Evolutionary conservation across 2,888 invertebrate genomes (phyloP), one percentile per base, ranked within the genome.

Genomic region (Sylvicola cinctus): DNA sequence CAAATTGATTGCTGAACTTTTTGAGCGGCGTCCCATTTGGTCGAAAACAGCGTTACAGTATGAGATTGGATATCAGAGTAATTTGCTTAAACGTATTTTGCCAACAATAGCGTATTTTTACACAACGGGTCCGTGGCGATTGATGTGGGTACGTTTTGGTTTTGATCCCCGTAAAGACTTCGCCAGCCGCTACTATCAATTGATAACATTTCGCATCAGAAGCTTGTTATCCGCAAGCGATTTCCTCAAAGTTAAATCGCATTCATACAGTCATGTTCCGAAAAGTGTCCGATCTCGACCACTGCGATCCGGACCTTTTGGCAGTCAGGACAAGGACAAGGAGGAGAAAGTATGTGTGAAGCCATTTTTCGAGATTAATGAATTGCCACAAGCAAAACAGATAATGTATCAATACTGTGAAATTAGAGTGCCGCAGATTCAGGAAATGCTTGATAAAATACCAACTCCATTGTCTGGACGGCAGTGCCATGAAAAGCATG

Each of bases 381-480:
- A 68, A 41, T 57, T 83, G 33, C 90, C 90, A 0, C 69, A 80
- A 4, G 80, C 79, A 32, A 60, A 84, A 27, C 90, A 91, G 57
- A 81, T 85, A 64, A 84, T 83, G 56, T 84, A 88, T 54, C 85
- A 88, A 65, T 78, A 75, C 48, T 79, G 80, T 47, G 84, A 93
- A 54, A 64, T 91, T 29, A 61, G 73, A 13, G 58, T 84, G 15
- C 70, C 73, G 0, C 83, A 85, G 56, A 74, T 91, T 25, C 74
- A 87, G 52, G 70, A 69, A 43, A 70, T 84, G 65, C 44, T 84
- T 12, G 60, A 66, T 1, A 69, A 72, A 43, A 62, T 79, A 11
- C 74, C 75, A 1, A 63, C 70, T 4, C 63, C 66, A 2, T 48
- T 61, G 2, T 61, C 68, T 1, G 65, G 63, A 7, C 62, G 65